A percentile compares a stretch with the other conserved stretches of the same genome.
Evolutionary conservation across 1,140 invertebrate species (phyloP).

Genomic region (Megathymus violae): DNA sequence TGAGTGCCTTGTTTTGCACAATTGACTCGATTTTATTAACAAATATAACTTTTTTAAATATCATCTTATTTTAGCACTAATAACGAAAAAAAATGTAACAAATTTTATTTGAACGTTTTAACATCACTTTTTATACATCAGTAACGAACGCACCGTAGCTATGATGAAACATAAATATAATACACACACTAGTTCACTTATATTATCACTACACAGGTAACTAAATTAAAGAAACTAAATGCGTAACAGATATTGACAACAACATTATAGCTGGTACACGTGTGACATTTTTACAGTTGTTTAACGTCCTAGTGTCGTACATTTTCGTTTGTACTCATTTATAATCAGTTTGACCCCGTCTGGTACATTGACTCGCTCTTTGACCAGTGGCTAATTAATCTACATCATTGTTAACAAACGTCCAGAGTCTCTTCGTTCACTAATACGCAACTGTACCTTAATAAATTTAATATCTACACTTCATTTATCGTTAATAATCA

Average conservation of each 20-base stretch:
- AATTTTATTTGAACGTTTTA: background rate
- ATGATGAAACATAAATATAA: background rate
- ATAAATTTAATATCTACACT: background rate
- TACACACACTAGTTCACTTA: constrained; percentile 8
- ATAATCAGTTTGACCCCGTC: constrained; percentile 24
- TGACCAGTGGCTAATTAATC: constrained; percentile 20
- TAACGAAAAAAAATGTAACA: background rate
- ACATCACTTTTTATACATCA: background rate
- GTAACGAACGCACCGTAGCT: background rate
- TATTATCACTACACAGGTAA: constrained; percentile 19
- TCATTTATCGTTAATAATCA: constrained; percentile 13
- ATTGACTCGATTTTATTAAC: no score
- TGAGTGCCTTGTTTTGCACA: no score
- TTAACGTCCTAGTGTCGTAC: background rate
- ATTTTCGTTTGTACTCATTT: constrained; percentile 2
- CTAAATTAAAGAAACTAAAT: constrained; percentile 1
- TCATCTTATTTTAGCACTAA: background rate
- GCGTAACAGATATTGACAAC: constrained; percentile 20
- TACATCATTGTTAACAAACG: constrained; percentile 23
- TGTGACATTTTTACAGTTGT: constrained; percentile 6
- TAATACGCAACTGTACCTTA: constrained; percentile 15
- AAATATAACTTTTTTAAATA: no score
- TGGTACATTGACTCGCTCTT: constrained; percentile 8
- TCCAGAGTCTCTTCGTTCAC: constrained; percentile 24
- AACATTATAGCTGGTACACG: constrained; percentile 6